Base-by-base conservation (phyloP, 2,113 vertebrate genomes). In the Atractosteus spatula region DNA sequence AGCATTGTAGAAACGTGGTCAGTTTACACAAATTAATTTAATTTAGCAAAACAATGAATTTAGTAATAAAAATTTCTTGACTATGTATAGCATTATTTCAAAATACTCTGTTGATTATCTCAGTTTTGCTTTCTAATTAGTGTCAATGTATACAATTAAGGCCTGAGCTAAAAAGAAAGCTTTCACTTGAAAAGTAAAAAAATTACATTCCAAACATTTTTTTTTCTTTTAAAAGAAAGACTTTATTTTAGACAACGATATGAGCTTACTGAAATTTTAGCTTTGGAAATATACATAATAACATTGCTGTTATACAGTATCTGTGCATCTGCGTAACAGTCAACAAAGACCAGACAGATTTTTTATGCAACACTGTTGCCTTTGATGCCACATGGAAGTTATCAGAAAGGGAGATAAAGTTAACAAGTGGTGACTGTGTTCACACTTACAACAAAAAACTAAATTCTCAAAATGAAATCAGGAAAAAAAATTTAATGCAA, bases 251-350 rank as follows among this genome's bases (percentile, higher is more conserved):
- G 54, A 43, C 17, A 69, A 41, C 16, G 63, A 57, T 55, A 69
- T n/a, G 44, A 55, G 70, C 55, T 65, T 17, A 71, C n/a, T 13
- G 8, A 10, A 29, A 55, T 11, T 4, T 12, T 45, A 55, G 29
- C 45, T 55, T 65, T 55, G 51, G 62, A 74, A 47, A 16, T 44
- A 69, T 74, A 29, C 29, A 29, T 29, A 29, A 29, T 29, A 29
- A 17, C 69, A 11, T 12, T 62, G 66, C 3, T 11, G 47, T 74
- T 74, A 55, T 7, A 16, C 16, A 14, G 12, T 3, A 29, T 7
- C 66, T 54, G 45, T 11, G 41, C 7, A 12, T 17, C 29, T 51
- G 17, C 12, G 14, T 56, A 10, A 6, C 63, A n/a, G 29, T 29
- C 29, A 4, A 14, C n/a, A 55, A 57, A 7, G 12, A 44, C 17